These are phyloP conservation scores for Onychomys torridus DNA, from an alignment of 2,797 vertebrate genomes.

Conservation along the genomic window DNA sequence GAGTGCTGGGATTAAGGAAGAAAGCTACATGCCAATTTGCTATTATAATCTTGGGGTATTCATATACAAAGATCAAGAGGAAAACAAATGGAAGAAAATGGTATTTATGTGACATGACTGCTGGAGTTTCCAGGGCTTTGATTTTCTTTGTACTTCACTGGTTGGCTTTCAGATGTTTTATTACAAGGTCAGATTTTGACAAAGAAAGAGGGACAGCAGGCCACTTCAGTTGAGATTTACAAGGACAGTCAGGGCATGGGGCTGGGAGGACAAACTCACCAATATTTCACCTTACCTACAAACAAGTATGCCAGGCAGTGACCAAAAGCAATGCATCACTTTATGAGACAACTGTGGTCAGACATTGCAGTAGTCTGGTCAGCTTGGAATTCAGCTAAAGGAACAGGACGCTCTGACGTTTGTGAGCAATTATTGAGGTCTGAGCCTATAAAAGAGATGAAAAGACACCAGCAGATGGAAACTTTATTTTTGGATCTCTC, in stretches of 20 bases:
- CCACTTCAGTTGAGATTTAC: neutral
- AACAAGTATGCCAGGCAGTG: neutral
- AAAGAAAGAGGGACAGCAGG: neutral
- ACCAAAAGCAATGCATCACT: neutral
- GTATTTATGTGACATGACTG: neutral
- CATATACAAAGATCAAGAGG: neutral
- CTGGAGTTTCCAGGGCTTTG: neutral
- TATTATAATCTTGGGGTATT: neutral
- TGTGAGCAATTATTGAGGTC: neutral
- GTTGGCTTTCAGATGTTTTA: neutral
- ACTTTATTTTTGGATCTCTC: neutral
- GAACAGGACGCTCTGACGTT: slow-evolving; percentile 20
- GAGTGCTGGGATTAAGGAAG: neutral
- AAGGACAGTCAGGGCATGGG: neutral
- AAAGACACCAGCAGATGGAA: neutral
- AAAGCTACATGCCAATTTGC: neutral
- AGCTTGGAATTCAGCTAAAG: neutral
- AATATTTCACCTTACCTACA: neutral
- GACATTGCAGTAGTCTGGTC: neutral
- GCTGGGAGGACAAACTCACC: neutral
- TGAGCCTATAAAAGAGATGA: neutral
- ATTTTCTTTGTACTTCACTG: neutral
- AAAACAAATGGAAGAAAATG: slow-evolving; percentile 23
- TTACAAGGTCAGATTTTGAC: neutral
- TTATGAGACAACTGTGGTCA: neutral